These are phyloP conservation scores for Plebejus argus DNA, from an alignment of 2,888 invertebrate genomes.

Conservation along the genomic window DNA sequence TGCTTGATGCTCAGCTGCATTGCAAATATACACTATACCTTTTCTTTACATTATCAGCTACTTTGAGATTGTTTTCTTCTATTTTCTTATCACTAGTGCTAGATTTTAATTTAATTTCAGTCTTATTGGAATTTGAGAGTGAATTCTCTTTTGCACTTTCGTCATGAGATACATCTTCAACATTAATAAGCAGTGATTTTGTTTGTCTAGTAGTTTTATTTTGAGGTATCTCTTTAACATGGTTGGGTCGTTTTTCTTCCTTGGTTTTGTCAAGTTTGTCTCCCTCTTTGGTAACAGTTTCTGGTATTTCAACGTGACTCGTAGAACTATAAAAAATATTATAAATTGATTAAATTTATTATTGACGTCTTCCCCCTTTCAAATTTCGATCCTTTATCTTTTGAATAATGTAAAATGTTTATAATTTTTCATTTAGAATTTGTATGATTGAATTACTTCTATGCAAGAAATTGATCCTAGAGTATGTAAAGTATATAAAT, in stretches of 20 bases:
- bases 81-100: not conserved
- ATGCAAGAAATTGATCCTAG: too few species aligned
- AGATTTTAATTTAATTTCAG: not conserved
- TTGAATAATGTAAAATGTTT: not conserved
- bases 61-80: not conserved
- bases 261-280: not conserved
- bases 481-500: too few species aligned
- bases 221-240: not conserved
- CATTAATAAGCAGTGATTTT: not conserved
- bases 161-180: not conserved
- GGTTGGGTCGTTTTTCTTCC: not conserved
- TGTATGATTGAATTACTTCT: too few species aligned
- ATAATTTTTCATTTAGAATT: too few species aligned
- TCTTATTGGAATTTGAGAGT: not conserved
- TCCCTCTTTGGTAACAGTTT: not conserved
- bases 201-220: not conserved
- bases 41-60: not conserved
- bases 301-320: not conserved
- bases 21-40: not conserved
- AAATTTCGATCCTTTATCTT: not conserved
- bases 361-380: not conserved
- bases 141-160: not conserved
- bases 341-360: not conserved
- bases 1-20: too few species aligned
- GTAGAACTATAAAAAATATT: not conserved